Percentiles rank a stretch among this genome's conserved stretches.
Evolutionary conservation across 92 coral and sea anemone genomes (phyloP).

Genomic region (Anthopleura xanthogrammica): DNA sequence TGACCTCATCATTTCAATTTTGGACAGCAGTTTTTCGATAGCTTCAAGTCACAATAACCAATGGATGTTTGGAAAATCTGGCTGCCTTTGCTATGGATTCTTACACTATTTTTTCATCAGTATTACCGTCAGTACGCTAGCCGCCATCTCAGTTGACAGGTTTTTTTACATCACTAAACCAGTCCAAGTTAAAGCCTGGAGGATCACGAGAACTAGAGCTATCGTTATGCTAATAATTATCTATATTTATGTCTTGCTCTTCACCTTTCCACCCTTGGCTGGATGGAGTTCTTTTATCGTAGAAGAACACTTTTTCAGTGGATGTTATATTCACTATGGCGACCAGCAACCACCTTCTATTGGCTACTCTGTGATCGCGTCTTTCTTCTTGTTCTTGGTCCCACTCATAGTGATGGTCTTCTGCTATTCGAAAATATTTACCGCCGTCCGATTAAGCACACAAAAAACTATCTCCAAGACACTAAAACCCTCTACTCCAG

Average conservation of each 20-base stretch:
- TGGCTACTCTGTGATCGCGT: constrained; percentile 72
- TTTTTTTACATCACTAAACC: constrained; percentile 87
- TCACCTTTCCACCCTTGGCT: constrained; percentile 82
- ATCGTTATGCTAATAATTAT: constrained; percentile 44
- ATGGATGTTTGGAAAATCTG: constrained; percentile 77
- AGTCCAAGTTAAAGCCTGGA: constrained; percentile 60
- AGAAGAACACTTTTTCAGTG: constrained; percentile 69
- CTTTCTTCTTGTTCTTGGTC: constrained; percentile 62
- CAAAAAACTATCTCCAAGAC: constrained; percentile 57
- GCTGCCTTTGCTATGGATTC: constrained; percentile 82
- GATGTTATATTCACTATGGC: constrained; percentile 85
- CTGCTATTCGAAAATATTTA: constrained; percentile 81
- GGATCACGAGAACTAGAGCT: constrained; percentile 66
- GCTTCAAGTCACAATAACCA: constrained; percentile 54
- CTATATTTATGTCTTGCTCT: constrained; percentile 64
- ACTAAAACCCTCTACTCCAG: constrained; percentile 41
- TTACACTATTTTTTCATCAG: constrained; percentile 78
- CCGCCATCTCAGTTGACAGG: constrained; percentile 81
- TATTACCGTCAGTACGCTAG: constrained; percentile 76
- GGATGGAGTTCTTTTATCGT: constrained; percentile 85
- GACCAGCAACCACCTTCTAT: constrained; percentile 77
- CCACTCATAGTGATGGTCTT: constrained; percentile 75
- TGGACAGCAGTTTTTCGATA: constrained; percentile 68
- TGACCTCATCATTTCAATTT: constrained; percentile 72
- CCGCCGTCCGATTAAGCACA: constrained; percentile 77